Evolutionary conservation across 2,797 vertebrate genomes (phyloP), one percentile per base, ranked within the genome.

Genomic region (Gambusia yucatana): DNA sequence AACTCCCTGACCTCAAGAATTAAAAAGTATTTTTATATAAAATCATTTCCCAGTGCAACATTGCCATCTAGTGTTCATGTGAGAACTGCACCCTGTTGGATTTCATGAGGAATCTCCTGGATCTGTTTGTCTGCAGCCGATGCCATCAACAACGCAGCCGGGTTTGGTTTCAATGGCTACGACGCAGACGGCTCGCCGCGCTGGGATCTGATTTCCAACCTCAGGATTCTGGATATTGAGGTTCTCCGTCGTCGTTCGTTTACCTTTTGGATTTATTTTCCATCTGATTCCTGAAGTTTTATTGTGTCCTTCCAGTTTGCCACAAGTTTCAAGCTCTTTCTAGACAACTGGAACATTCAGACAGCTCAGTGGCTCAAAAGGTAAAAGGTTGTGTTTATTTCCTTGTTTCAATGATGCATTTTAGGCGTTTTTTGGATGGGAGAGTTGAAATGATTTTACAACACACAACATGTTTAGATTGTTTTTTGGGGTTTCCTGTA

Each of bases 311-410:
- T 95, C 82, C 95, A 99, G 98, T 97, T 97, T 88, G 97, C 98
- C 73, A 99, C 98, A 86, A 99, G 98, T 94, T 99, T 99, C 94
- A 99, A 99, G 96, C 96, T 97, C 95, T 99, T 99, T 94, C 95
- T 99, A 61, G 98, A 99, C 94, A 99, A 99, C 81, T 99, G 98
- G 98, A 99, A 99, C 89, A 99, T 99, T 87, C 98, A 99, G 92
- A 99, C 98, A 88, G 96, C 98, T 69, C 97, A 97, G 82, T 99
- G 98, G 98, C 97, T 99, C 71, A 99, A 99, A 96, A 97, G 98
- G 98, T 93, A 88, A 90, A 6, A 6, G 20, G 22, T 22, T 22
- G 20, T 7, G 20, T 50, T 50, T 86, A 65, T 20, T 39, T 39
- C 8, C 20, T 36, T 20, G 6, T 67, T 25, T 39, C 25, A 20